Base-by-base conservation (phyloP, 2,113 vertebrate genomes). In the Glaucomys volans region DNA sequence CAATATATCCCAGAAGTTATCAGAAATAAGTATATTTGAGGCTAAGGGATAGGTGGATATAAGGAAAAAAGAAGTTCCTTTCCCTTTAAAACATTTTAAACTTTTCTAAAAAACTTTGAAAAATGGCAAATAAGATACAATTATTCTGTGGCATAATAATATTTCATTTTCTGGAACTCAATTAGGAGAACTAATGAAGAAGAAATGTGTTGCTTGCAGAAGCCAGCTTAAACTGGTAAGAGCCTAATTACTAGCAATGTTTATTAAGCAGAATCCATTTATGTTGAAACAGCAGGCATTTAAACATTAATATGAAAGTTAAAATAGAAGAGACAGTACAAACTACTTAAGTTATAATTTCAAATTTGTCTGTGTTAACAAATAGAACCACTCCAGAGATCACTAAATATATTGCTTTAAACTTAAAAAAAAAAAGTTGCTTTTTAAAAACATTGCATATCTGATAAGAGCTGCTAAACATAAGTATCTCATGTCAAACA, bases 261-360 rank as follows among this genome's bases (percentile, higher is more conserved):
- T 98, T 95, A 96, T 97, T 96, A 98, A 97, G 96, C 74, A 98
- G 98, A 98, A 98, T 79, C 52, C 75, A 97, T 97, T 97, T 97
- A 80, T 89, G 86, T 75, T 57, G 91, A n/a, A 97, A 97, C 40
- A 87, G 89, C 98, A 97, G 88, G 87, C 77, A 96, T 94, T 96
- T 97, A 96, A 96, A 93, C 92, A 97, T 47, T 76, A 79, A 81
- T 12, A 95, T 84, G 91, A 98, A 97, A 98, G 96, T 96, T 95
- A 92, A 98, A 98, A 97, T 4, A 97, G 87, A 95, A 66, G 96
- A 97, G 91, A 96, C 71, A 93, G 75, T 90, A 96, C 80, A 95
- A 88, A 97, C 91, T 84, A 91, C 82, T 97, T 94, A 93, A 90
- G 89, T 57, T 89, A 85, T 94, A 93, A 97, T 97, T 97, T 98